Evolutionary conservation across 2,797 vertebrate species (phyloP), one percentile per base, ranked within the genome.

Genomic region (Rhinatrema bivittatum): DNA sequence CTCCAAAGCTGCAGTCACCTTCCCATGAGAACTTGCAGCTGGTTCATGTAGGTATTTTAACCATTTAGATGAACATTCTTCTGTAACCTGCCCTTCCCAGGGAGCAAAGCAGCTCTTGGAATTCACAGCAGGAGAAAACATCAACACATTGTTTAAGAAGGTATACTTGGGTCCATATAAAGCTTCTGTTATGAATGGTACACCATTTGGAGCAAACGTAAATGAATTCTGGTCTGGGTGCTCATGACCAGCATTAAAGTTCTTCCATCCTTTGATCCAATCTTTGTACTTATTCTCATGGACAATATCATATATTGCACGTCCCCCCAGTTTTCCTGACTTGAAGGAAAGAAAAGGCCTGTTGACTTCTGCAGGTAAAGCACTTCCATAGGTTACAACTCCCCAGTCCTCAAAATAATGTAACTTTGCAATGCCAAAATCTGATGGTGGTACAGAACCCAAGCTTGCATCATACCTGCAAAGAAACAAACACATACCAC

Each of bases 401-500:
- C 96, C 95, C 95, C 96, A 99, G 70, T 99, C 95, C 56, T 97
- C 93, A 56, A 99, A 99, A 67, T 87, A 81, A 78, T 98, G 94
- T 19, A 98, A 68, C 1, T 64, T 74, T 5, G 94, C 75, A 29
- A 69, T 79, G 5, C 91, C 92, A 1, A 86, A 96, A 62, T 98
- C 93, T 3, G 81, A 70, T 2, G 96, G 95, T 28, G 95, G 87
- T 14, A 79, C 66, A 1, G 90, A 56, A 11, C 47, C 67, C 51
- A 98, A 79, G 51, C 71, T 82, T 10, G 92, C 86, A 53, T 99
- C 91, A 63, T 90, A 99, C 94, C 96, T 99, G 76, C 20, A 33
- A 46, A 39, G 53, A 51, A 10, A 36, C n/a, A n/a, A n/a, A 37
- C 18, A 3, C 13, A 30, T 33, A 22, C n/a, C n/a, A n/a, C n/a